Percentiles rank a stretch among this genome's conserved stretches.
phyloP scores from a whole-genome alignment of 2,113 vertebrate genomes.

The chimpanzee (Pan troglodytes) region NHGRI_mPanTro3-v2.1_pri NC_072401.2:24509501-24510000 shows the following conservation, averaged over 20 bases:
- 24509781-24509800: conserved; percentile 78
- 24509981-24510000: conserved; percentile 65
- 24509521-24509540: not conserved
- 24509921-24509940: conserved; percentile 66
- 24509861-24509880: conserved; percentile 77
- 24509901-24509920: conserved; percentile 77
- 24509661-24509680: conserved; percentile 21
- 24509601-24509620: not conserved
- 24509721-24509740: conserved; percentile 81
- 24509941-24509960: conserved; percentile 67
- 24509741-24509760: conserved; percentile 80
- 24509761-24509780: conserved; percentile 82
- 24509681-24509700: conserved; percentile 50
- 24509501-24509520: not conserved
- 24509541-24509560: not conserved
- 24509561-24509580: too few species aligned
- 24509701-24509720: conserved; percentile 71
- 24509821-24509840: conserved; percentile 72
- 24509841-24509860: conserved; percentile 61
- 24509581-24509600: not conserved
- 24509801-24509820: conserved; percentile 70
- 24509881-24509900: conserved; percentile 68
- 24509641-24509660: not conserved
- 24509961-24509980: conserved; percentile 74
- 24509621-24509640: conserved; percentile 18